Percentiles rank a stretch among this genome's conserved stretches.
Conservation (phyloP, 2,113 vertebrate genomes). For the Pseudopodoces humilis region DNA sequence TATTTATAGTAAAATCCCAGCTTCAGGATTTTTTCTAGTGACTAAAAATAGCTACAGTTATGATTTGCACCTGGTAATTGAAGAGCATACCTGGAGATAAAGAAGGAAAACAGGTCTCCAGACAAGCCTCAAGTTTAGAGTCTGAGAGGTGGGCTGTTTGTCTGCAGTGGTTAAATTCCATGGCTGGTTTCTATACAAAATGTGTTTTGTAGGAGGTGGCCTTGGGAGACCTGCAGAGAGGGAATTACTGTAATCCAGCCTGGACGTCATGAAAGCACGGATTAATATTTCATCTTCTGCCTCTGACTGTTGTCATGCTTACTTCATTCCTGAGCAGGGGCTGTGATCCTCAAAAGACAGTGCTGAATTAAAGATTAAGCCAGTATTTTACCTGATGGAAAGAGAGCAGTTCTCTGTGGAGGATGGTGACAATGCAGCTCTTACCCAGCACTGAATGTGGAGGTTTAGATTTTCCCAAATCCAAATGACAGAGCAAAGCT, state of each 20-base stretch:
- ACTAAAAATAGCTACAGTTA: background rate
- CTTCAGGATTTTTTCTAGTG: background rate
- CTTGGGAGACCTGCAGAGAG: slow-evolving; percentile 19
- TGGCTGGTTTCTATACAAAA: background rate
- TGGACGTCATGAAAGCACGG: background rate
- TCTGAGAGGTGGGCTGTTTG: background rate
- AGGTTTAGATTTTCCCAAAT: background rate
- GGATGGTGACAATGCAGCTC: accelerated
- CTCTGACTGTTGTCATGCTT: slow-evolving; percentile 9
- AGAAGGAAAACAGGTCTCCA: background rate
- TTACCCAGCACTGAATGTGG: background rate
- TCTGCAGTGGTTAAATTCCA: background rate
- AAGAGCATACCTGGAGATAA: background rate
- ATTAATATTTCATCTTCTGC: slow-evolving; percentile 60
- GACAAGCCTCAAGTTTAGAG: background rate
- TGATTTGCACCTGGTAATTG: background rate
- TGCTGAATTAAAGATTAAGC: slow-evolving; percentile 52
- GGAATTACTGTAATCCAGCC: slow-evolving; percentile 47
- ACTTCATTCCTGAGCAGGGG: slow-evolving; percentile 26
- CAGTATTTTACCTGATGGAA: slow-evolving; percentile 1
- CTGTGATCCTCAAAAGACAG: slow-evolving; percentile 44
- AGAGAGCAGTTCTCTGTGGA: background rate
- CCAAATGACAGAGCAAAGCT: background rate
- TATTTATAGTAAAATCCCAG: too few species aligned
- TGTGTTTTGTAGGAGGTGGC: background rate